Base-by-base conservation (phyloP, 2,797 vertebrate genomes). In the Miichthys miiuy region DNA sequence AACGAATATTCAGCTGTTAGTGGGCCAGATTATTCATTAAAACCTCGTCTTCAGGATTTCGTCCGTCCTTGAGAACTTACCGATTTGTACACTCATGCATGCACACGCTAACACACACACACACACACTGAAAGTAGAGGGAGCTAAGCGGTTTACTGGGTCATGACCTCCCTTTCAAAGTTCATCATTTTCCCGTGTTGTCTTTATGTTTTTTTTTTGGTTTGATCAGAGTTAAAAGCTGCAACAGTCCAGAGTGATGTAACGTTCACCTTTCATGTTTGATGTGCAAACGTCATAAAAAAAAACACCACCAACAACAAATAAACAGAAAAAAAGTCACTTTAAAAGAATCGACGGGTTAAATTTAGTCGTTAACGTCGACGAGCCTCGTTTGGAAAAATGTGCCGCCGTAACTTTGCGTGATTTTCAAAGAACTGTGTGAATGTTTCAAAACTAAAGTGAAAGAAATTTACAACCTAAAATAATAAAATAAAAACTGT, bases 111-210 rank as follows among this genome's bases (percentile, higher is more conserved):
- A 55, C 23, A 38, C n/a, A 3, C 21, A 55, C 23, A 38, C n/a
- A 3, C 21, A 34, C 30, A 55, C 23, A 21, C n/a, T 52, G 34
- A 65, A 47, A 62, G 42, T 11, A 54, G 42, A 62, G 18, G 51
- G 47, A 77, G 73, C 14, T 3, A 68, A 82, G 60, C 25, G 2
- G 64, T 63, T 80, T n/a, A 38, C 51, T 20, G 48, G 63, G 50
- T 73, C 57, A 30, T 11, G 20, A 56, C 46, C 61, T 90, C 89
- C 80, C 81, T 85, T 85, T 86, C 80, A 72, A 57, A 83, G 62
- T 82, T 75, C 68, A 69, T 66, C 20, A 47, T 72, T 70, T 87
- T 55, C 68, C 82, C 63, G n/a, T 25, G 62, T 54, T 60, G 48
- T 79, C 48, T 86, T 72, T 58, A 48, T 67, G 73, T 85, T 72